phyloP scores from a whole-genome alignment of 53 echinoderm and acorn worm genomes.

The Patiria pectinifera region DNA sequence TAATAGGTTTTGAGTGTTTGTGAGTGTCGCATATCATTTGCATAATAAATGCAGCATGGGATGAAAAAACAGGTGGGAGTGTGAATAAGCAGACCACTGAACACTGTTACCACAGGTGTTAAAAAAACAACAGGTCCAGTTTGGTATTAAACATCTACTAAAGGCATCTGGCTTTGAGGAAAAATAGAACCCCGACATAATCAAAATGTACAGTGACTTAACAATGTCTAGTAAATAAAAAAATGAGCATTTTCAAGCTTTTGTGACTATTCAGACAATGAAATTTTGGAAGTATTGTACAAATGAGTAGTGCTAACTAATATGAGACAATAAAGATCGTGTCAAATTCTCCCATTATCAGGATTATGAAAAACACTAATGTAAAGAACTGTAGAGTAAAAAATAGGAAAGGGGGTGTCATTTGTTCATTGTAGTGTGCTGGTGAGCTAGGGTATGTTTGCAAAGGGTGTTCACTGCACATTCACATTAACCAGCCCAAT shows the following conservation, averaged over 20 bases:
- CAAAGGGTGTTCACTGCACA: not conserved
- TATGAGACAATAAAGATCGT: no score
- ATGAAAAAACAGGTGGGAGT: not conserved
- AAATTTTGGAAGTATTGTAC: not conserved
- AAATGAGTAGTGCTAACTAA: not conserved
- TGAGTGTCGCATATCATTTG: slow-evolving; percentile 30
- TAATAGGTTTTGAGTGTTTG: not conserved
- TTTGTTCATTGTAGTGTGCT: slow-evolving; percentile 6
- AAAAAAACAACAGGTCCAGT: not conserved
- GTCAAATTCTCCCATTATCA: no score
- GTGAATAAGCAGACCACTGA: not conserved
- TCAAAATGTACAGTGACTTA: slow-evolving; percentile 50
- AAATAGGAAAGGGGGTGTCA: not conserved
- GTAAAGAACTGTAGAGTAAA: no score
- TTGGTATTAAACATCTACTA: not conserved
- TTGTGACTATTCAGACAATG: not conserved
- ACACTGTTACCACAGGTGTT: not conserved
- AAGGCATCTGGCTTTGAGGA: not conserved
- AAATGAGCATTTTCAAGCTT: not conserved
- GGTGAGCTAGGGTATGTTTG: not conserved
- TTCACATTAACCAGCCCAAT: not conserved
- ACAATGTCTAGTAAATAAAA: slow-evolving; percentile 7
- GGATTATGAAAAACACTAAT: no score
- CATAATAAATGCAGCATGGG: not conserved
- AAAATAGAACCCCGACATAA: not conserved